phyloP scores from a whole-genome alignment of 2,888 invertebrate genomes.

The Drosophila glabriapex region DNA sequence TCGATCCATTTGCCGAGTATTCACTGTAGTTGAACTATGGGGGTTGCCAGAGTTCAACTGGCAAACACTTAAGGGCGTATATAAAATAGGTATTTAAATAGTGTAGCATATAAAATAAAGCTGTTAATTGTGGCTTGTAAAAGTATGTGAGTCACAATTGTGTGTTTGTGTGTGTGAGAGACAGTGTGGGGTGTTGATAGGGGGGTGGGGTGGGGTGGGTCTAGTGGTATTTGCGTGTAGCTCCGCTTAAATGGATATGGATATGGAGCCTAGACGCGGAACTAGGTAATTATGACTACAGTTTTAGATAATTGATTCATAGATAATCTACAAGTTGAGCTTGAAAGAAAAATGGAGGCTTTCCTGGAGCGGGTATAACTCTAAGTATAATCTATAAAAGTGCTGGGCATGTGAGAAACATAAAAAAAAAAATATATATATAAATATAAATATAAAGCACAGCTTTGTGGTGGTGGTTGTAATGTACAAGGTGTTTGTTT shows the following conservation, averaged over 20 bases:
- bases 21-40: constrained; percentile 17
- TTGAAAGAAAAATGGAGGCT: not conserved
- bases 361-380: not conserved
- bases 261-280: not conserved
- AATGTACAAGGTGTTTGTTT: not conserved
- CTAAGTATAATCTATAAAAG: not conserved
- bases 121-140: constrained; percentile 46
- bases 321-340: constrained; percentile 5
- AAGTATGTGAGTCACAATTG: constrained; percentile 46
- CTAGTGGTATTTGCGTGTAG: not conserved
- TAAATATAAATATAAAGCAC: not conserved
- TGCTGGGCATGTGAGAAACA: constrained; percentile 10
- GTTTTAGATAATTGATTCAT: not conserved
- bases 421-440: constrained; percentile 2
- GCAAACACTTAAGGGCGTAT: constrained; percentile 9
- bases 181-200: not conserved
- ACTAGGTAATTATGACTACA: not conserved
- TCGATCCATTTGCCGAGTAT: constrained; percentile 5
- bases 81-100: constrained; percentile 7
- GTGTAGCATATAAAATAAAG: constrained; percentile 26
- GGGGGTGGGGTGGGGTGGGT: too few relatives aligned
- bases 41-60: constrained; percentile 2
- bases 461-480: not conserved
- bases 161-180: constrained; percentile 1
- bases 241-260: not conserved